phyloP scores from a whole-genome alignment of 2,113 vertebrate species.

The Tricholaema leucomelas region DNA sequence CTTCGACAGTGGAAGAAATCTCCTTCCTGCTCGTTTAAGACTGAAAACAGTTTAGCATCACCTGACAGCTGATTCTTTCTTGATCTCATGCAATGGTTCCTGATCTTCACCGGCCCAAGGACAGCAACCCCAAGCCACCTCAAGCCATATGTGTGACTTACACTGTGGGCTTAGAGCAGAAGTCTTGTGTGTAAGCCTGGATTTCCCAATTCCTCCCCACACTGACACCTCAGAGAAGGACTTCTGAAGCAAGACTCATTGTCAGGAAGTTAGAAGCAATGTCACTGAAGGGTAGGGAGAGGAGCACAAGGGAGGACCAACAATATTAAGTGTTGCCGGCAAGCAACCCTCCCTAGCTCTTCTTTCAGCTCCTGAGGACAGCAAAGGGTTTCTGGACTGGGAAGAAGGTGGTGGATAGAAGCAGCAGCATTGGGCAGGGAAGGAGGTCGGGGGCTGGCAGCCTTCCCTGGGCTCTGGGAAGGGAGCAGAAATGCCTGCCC shows the following conservation, averaged over 20 bases:
- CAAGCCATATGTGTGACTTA: background rate
- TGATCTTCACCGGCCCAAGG: background rate
- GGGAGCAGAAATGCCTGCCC: background rate
- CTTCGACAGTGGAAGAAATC: background rate
- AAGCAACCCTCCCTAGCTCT: background rate
- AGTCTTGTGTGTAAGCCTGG: background rate
- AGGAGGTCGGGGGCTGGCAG: background rate
- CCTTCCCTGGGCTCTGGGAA: background rate
- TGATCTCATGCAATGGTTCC: background rate
- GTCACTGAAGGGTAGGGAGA: background rate
- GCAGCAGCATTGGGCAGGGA: background rate
- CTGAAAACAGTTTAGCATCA: background rate
- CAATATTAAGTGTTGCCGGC: background rate
- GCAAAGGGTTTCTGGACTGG: background rate
- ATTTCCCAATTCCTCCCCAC: background rate
- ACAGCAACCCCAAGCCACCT: background rate
- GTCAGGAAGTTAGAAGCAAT: background rate
- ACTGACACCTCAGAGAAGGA: background rate
- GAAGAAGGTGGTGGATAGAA: background rate
- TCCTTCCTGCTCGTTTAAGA: background rate
- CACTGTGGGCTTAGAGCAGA: background rate
- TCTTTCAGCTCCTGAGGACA: rapidly evolving
- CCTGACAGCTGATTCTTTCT: background rate
- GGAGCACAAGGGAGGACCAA: background rate
- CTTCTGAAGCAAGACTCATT: background rate